Percentiles rank a stretch among this genome's conserved stretches.
These are phyloP conservation scores for Drosophila guanche DNA, from an alignment of 1,140 invertebrate genomes.

Conservation along the genomic window DNA sequence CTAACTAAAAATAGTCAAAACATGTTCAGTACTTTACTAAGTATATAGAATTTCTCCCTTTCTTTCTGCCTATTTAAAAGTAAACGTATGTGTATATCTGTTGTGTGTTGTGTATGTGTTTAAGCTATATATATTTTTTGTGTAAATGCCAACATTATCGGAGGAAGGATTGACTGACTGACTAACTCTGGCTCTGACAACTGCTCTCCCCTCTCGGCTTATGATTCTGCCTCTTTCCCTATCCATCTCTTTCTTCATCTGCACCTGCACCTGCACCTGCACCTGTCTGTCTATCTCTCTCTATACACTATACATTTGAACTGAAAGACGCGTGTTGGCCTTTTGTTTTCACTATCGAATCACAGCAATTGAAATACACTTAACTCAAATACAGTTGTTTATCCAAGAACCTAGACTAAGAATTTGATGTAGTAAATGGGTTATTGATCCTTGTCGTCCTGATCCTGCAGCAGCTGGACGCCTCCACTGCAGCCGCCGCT, in stretches of 20 bases:
- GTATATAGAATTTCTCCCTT: constrained; percentile 50
- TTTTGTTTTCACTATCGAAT: constrained; percentile 80
- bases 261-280: not conserved
- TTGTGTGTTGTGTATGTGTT: constrained; percentile 40
- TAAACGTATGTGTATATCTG: constrained; percentile 30
- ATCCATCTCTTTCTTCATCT: not conserved
- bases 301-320: constrained; percentile 83
- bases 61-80: constrained; percentile 2
- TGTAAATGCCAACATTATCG: constrained; percentile 82
- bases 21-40: constrained; percentile 40
- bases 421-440: constrained; percentile 66
- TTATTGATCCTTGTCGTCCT: constrained; percentile 59
- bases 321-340: constrained; percentile 79
- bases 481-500: not conserved
- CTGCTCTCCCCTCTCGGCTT: constrained; percentile 4
- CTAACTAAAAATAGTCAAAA: constrained; percentile 75
- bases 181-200: constrained; percentile 30
- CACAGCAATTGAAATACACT: constrained; percentile 82
- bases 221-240: constrained; percentile 5
- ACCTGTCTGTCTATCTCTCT: constrained; percentile 48
- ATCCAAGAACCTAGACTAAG: constrained; percentile 59
- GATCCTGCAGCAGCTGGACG: constrained; percentile 44
- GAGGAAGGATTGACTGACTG: constrained; percentile 81
- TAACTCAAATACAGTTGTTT: constrained; percentile 53
- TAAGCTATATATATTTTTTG: constrained; percentile 32